These are phyloP conservation scores for Chelidonichthys spinosus DNA, from an alignment of 2,797 vertebrate genomes.

Conservation along the genomic window DNA sequence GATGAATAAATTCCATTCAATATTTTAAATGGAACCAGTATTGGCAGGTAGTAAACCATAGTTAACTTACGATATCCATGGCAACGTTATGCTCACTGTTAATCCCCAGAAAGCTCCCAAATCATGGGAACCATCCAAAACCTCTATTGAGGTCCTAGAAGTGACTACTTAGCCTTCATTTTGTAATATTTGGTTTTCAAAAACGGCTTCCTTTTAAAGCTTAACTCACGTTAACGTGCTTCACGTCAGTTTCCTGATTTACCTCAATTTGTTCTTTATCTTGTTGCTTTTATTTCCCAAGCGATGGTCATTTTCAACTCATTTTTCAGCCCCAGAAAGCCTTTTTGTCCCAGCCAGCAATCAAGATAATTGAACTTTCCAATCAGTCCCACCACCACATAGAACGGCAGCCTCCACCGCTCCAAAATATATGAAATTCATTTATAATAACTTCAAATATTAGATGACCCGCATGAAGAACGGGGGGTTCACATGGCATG, in stretches of 20 bases:
- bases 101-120: background rate
- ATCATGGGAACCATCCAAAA: background rate
- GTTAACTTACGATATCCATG: background rate
- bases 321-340: constrained; percentile 14
- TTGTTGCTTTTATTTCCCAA: background rate
- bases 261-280: background rate
- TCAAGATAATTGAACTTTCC: constrained; percentile 60
- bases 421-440: constrained; percentile 69
- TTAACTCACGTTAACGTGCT: no score
- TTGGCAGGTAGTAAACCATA: no score
- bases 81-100: background rate
- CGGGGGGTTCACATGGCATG: constrained; percentile 27
- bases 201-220: no score
- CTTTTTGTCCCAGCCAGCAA: constrained; percentile 22
- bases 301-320: constrained; percentile 26
- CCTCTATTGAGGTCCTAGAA: no score
- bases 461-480: constrained; percentile 57
- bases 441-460: constrained; percentile 77
- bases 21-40: background rate
- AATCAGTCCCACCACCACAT: constrained; percentile 63
- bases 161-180: background rate
- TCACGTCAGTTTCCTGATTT: background rate
- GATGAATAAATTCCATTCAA: background rate
- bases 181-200: background rate
- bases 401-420: constrained; percentile 35